A percentile compares a stretch with the other conserved stretches of the same genome.
These are phyloP conservation scores for Saxidomus purpurata DNA, from an alignment of 1,140 invertebrate species.

Conservation along the genomic window DNA sequence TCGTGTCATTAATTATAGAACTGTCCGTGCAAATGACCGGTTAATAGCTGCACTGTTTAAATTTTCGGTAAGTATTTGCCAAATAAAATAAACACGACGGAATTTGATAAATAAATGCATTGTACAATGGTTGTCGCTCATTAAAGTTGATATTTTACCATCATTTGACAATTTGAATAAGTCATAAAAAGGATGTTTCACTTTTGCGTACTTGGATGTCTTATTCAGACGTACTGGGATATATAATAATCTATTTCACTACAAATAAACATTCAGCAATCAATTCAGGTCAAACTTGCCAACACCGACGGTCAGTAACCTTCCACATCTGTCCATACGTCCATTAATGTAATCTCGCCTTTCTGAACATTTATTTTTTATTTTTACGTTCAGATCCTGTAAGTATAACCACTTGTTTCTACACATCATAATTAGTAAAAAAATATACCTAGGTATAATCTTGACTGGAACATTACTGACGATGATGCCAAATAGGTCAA, in stretches of 20 bases:
- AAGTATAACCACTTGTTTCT: slow-evolving; percentile 1
- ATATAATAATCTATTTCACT: not conserved
- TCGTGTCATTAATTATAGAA: slow-evolving; percentile 18
- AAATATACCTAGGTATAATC: slow-evolving; percentile 2
- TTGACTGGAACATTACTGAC: not conserved
- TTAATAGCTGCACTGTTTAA: slow-evolving; percentile 13
- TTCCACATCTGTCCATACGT: not conserved
- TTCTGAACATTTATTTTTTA: not conserved
- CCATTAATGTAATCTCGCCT: slow-evolving; percentile 17
- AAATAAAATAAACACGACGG: slow-evolving; percentile 17
- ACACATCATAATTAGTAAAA: slow-evolving; percentile 31
- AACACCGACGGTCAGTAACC: not conserved
- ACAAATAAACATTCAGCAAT: not conserved
- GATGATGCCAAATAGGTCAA: slow-evolving; percentile 24
- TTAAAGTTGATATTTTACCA: not conserved
- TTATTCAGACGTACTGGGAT: no score
- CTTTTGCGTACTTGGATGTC: not conserved
- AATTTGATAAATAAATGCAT: not conserved
- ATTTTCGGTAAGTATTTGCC: slow-evolving; percentile 15
- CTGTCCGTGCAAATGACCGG: slow-evolving; percentile 35
- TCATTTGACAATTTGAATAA: not conserved
- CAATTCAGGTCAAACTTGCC: not conserved
- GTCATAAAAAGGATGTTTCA: slow-evolving; percentile 22
- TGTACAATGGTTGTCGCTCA: not conserved
- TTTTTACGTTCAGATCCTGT: not conserved